Conservation (phyloP, 2,113 vertebrate species). For the Mesocricetus auratus region DNA sequence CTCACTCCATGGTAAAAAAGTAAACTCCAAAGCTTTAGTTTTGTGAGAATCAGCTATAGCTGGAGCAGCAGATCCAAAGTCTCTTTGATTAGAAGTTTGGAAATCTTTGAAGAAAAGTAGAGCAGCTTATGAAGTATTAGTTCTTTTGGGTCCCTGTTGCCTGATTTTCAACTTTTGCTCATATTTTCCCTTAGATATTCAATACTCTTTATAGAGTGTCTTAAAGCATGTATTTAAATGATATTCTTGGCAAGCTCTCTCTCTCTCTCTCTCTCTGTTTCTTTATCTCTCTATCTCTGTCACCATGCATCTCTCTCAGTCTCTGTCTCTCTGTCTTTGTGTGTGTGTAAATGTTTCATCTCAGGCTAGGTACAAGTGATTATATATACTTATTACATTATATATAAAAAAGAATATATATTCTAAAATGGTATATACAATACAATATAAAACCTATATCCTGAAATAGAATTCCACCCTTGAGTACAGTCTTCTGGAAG, state of each 20-base stretch:
- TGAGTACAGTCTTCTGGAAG: neutral
- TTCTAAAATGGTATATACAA: too few relatives aligned
- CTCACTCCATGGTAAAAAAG: neutral
- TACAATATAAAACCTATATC: neutral
- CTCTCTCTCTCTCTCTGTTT: neutral
- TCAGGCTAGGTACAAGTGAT: neutral
- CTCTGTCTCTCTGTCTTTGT: neutral
- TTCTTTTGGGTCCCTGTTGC: neutral
- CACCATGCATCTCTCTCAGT: too few relatives aligned
- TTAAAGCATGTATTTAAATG: constrained; percentile 25
- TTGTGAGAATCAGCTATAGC: neutral
- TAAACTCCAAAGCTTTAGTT: too few relatives aligned
- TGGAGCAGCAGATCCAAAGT: neutral
- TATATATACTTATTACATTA: too few relatives aligned
- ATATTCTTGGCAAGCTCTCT: neutral
- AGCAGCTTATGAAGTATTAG: neutral
- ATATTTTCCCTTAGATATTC: neutral
- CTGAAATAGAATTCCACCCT: neutral
- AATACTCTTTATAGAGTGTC: neutral
- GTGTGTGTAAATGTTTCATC: neutral
- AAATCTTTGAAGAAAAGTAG: neutral
- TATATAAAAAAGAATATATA: too few relatives aligned
- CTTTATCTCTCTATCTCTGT: neutral
- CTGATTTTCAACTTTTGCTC: neutral
- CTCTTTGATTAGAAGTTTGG: neutral